Percentiles rank a stretch among this genome's conserved stretches.
phyloP scores from a whole-genome alignment of 2,113 vertebrate species.

The Potamarius usumacintae region DNA sequence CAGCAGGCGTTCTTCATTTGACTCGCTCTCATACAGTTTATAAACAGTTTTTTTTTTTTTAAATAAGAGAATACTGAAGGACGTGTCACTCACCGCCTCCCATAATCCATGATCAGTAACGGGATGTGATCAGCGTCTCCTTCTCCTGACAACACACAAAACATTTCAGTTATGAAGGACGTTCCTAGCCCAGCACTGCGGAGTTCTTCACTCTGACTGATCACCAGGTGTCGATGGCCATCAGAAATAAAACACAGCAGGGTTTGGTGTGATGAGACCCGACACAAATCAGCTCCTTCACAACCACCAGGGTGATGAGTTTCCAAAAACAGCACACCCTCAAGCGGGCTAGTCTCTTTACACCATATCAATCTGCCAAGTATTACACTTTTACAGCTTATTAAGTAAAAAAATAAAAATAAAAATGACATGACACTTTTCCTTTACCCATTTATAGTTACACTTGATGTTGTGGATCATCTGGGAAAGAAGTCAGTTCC shows the following conservation, averaged over 20 bases:
- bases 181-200: too few relatives aligned
- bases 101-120: conserved; percentile 60
- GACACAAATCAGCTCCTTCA: neutral
- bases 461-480: neutral
- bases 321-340: neutral
- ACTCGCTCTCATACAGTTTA: neutral
- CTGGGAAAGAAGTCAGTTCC: neutral
- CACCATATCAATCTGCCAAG: neutral
- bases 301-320: neutral
- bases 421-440: neutral
- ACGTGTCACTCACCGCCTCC: conserved; percentile 67
- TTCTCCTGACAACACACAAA: neutral
- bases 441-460: neutral
- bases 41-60: too few relatives aligned
- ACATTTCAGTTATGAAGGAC: neutral
- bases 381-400: neutral
- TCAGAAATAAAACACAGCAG: neutral
- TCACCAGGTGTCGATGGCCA: neutral
- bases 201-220: neutral
- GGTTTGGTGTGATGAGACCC: neutral
- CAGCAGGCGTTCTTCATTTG: neutral
- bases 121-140: conserved; percentile 1
- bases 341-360: neutral
- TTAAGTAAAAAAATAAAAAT: neutral
- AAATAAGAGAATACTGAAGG: neutral